Conservation (phyloP, 2,888 invertebrate genomes). For the Drosophila trichaetosa region DNA sequence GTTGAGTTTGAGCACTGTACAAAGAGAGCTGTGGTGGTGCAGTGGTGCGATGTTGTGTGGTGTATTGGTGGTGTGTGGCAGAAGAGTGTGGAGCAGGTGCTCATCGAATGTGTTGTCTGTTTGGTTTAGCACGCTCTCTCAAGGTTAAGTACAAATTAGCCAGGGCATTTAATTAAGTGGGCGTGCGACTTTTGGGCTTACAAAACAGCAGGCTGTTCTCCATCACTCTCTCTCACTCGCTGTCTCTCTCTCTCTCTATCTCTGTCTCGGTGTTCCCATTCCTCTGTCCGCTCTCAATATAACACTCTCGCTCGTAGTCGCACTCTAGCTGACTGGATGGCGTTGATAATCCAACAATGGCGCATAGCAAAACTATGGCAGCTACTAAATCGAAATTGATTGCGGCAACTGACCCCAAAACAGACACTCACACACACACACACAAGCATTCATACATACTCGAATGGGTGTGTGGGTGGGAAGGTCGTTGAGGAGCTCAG, state of each 20-base stretch:
- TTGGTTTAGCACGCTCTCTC: constrained; percentile 25
- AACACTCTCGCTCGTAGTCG: background rate
- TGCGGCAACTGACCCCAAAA: constrained; percentile 61
- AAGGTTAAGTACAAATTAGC: constrained; percentile 70
- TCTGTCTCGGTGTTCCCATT: background rate
- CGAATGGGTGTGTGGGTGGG: background rate
- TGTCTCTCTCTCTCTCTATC: background rate
- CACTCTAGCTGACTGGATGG: constrained; percentile 11
- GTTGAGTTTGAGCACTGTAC: constrained; percentile 1
- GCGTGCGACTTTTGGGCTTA: constrained; percentile 61
- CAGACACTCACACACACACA: constrained; percentile 15
- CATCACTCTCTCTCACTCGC: background rate
- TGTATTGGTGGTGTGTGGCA: background rate
- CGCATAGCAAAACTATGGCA: constrained; percentile 61
- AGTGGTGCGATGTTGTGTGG: background rate
- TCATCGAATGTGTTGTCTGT: constrained; percentile 17
- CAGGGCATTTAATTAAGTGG: constrained; percentile 72
- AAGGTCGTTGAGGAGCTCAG: background rate
- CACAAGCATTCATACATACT: background rate
- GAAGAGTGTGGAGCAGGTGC: constrained; percentile 16
- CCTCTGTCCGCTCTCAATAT: background rate
- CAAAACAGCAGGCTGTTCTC: constrained; percentile 17
- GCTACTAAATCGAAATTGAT: constrained; percentile 77
- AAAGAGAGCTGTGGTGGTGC: background rate
- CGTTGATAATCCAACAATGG: constrained; percentile 71